A percentile compares a stretch with the other conserved stretches of the same genome.
These are phyloP conservation scores for Caenorhabditis sp. DNA, from an alignment of 2,888 invertebrate species.

Conservation along the genomic window DNA sequence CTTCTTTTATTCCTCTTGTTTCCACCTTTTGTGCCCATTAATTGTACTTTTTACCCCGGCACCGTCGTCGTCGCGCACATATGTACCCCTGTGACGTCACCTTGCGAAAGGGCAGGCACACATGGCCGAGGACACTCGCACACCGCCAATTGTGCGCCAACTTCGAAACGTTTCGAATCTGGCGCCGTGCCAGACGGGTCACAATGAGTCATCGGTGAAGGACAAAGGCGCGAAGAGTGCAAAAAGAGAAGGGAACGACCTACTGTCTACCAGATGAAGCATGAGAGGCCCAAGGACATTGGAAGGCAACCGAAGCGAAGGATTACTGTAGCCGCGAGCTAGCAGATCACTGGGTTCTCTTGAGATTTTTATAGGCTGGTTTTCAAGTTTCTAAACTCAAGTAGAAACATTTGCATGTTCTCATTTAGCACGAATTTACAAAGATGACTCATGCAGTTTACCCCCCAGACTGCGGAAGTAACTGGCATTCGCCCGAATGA, in stretches of 20 bases:
- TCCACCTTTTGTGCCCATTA: constrained; percentile 5
- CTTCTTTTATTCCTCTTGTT: not conserved
- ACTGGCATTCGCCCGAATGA: too few relatives aligned
- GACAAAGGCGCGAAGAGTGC: constrained; percentile 10
- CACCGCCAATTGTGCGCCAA: constrained; percentile 34
- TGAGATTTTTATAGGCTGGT: too few relatives aligned
- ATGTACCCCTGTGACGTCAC: constrained; percentile 20
- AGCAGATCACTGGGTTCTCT: too few relatives aligned
- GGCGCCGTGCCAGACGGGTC: constrained; percentile 14
- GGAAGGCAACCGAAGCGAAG: not conserved
- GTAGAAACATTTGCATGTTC: too few relatives aligned
- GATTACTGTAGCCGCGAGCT: too few relatives aligned
- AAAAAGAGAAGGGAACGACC: constrained; percentile 1
- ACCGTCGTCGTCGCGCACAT: constrained; percentile 5
- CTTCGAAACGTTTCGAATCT: constrained; percentile 45
- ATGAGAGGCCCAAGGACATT: constrained; percentile 7
- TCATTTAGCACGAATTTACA: too few relatives aligned
- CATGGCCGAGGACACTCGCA: constrained; percentile 8
- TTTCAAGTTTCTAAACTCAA: too few relatives aligned
- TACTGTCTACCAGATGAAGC: constrained; percentile 7
- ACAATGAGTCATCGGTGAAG: constrained; percentile 9
- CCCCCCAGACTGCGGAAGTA: too few relatives aligned
- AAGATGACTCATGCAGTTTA: too few relatives aligned
- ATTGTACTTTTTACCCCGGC: constrained; percentile 48
- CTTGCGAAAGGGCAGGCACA: constrained; percentile 9